A percentile compares a stretch with the other conserved stretches of the same genome.
Conservation (phyloP, 2,113 vertebrate genomes). For the Tricholaema leucomelas region DNA sequence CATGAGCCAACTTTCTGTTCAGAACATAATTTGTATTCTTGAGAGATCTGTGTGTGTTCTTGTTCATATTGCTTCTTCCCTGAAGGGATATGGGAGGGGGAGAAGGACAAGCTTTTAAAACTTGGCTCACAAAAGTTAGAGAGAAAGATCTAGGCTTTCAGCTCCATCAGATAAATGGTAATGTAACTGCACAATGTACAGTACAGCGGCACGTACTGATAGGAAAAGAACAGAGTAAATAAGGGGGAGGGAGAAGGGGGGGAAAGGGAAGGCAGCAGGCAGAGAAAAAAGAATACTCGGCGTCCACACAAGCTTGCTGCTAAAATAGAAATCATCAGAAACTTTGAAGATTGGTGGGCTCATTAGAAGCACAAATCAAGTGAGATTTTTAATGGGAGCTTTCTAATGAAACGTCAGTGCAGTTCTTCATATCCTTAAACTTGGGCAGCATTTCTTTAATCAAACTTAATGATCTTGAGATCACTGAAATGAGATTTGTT, state of each 20-base stretch:
- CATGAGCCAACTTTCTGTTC: conserved; percentile 51
- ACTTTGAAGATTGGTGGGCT: background rate
- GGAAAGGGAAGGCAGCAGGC: background rate
- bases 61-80: conserved; percentile 49
- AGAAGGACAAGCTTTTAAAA: conserved; percentile 52
- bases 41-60: conserved; percentile 21
- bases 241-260: background rate
- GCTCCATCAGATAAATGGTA: conserved; percentile 48
- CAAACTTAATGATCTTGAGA: background rate
- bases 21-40: conserved; percentile 67
- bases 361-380: background rate
- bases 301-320: background rate
- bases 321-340: background rate
- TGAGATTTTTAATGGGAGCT: background rate
- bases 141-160: conserved; percentile 54
- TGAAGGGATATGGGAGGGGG: conserved; percentile 33
- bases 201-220: conserved; percentile 9
- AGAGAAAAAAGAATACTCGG: background rate
- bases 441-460: background rate
- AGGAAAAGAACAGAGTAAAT: conserved; percentile 46
- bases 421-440: background rate
- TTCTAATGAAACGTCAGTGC: background rate
- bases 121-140: conserved; percentile 44
- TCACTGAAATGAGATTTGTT: background rate
- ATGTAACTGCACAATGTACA: background rate